Conservation (phyloP, 2,888 invertebrate species). For the Brachypalpus laphriformis region DNA sequence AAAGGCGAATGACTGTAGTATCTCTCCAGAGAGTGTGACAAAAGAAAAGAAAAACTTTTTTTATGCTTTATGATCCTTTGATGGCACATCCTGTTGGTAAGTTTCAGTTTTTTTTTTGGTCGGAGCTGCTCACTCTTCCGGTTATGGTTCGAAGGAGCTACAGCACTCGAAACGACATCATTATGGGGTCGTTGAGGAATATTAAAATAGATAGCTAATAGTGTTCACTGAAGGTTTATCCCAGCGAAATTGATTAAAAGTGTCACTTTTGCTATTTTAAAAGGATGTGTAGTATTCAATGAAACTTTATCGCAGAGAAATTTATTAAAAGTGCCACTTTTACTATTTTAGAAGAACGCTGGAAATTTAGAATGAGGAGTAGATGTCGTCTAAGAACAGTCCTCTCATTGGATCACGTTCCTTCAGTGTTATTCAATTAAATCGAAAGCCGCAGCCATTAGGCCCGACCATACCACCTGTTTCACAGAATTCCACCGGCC, state of each 20-base stretch:
- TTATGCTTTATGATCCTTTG: slow-evolving; percentile 25
- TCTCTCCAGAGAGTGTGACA: slow-evolving; percentile 25
- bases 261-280: not conserved
- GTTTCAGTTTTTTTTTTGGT: not conserved
- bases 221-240: not conserved
- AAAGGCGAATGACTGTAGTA: slow-evolving; percentile 8
- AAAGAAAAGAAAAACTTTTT: not conserved
- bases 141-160: not conserved
- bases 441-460: too few relatives aligned
- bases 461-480: not conserved
- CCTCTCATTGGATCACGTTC: too few relatives aligned
- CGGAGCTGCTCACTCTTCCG: not conserved
- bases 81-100: slow-evolving; percentile 2
- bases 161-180: not conserved
- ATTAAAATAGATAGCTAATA: not conserved
- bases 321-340: too few relatives aligned
- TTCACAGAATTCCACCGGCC: not conserved
- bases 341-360: too few relatives aligned
- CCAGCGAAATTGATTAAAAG: not conserved
- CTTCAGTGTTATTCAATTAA: too few relatives aligned
- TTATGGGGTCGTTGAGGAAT: not conserved
- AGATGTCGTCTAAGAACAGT: too few relatives aligned
- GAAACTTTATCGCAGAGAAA: too few relatives aligned
- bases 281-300: too few relatives aligned
- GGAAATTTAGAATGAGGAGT: too few relatives aligned